Evolutionary conservation across 35 echinoderm and acorn worm genomes (phyloP).

Genomic region (Strongylocentrotus purpuratus): DNA sequence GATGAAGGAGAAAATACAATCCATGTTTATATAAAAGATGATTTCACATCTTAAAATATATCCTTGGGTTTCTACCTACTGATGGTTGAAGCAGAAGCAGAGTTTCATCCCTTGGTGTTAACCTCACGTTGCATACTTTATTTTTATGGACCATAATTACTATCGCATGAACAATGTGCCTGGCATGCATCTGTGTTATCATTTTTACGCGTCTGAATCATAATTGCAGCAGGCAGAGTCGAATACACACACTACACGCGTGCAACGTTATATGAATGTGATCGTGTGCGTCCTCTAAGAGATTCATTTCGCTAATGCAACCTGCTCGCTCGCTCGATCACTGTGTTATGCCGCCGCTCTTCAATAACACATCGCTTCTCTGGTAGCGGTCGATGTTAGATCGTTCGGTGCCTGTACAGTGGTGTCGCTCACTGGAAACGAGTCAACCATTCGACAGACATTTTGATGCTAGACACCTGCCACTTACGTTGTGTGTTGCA

Average conservation of each 20-base stretch:
- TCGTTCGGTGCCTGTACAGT: neutral
- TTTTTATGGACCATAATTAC: neutral
- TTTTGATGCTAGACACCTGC: neutral
- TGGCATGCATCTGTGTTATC: neutral
- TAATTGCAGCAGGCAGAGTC: neutral
- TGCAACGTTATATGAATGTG: neutral
- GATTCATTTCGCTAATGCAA: constrained; percentile 37
- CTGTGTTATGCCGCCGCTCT: constrained; percentile 2
- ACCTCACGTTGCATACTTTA: neutral
- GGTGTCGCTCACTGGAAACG: neutral
- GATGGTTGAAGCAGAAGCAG: too few species aligned
- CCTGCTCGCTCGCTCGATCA: neutral
- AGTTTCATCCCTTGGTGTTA: too few species aligned
- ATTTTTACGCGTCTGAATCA: neutral
- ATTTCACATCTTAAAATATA: too few species aligned
- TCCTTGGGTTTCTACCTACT: too few species aligned
- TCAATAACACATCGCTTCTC: neutral
- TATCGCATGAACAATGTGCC: neutral
- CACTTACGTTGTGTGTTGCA: neutral
- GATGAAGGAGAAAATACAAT: too few species aligned
- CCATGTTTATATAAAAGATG: too few species aligned
- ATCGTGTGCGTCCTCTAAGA: neutral
- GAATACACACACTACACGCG: neutral
- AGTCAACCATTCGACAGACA: neutral
- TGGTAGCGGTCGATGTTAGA: neutral